Evolutionary conservation across 2,797 vertebrate species (phyloP), one percentile per base, ranked within the genome.

Genomic region (Phataginus tetradactyla): DNA sequence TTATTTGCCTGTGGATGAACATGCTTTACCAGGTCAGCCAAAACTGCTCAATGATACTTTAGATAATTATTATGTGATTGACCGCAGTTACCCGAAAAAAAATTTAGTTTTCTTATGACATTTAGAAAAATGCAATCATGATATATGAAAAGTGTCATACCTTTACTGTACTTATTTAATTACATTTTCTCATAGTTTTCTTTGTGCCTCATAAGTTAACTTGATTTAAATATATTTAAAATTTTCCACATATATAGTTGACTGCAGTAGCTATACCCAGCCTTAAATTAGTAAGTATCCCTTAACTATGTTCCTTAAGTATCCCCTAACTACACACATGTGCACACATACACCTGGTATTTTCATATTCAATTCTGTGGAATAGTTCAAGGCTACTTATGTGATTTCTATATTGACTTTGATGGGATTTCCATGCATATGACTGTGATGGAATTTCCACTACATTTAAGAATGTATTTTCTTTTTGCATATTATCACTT

Each of bases 1-100:
- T 68, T 72, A 93, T n/a, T 72, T 84, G 25, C 2, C 85, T 49
- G 9, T 85, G 75, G 94, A 97, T 91, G 92, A 96, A 27, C 18
- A 2, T 85, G 84, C 84, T 96, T 86, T 97, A 59, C 21, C 91
- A 97, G 98, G 98, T 99, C 63, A 78, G 84, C 20, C 74, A 91
- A 45, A 68, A 0, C 1, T 42, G 11, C 32, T 34, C 7, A 32
- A 4, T 91, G n/a, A 71, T 87, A 29, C 72, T 39, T 95, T 79
- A 93, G 45, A 61, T 27, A 3, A 14, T 68, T 92, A 86, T 94
- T 92, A 88, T 88, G 5, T 80, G 5, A 57, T 63, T 34, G 13
- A 27, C 32, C 3, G 8, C 83, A 64, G 15, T 39, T 68, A n/a
- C 7, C 17, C 74, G 9, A 78, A 78, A 79, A 69, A 77, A 45